These are phyloP conservation scores for Apis dorsata DNA, from an alignment of 1,140 invertebrate genomes.

Conservation along the genomic window DNA sequence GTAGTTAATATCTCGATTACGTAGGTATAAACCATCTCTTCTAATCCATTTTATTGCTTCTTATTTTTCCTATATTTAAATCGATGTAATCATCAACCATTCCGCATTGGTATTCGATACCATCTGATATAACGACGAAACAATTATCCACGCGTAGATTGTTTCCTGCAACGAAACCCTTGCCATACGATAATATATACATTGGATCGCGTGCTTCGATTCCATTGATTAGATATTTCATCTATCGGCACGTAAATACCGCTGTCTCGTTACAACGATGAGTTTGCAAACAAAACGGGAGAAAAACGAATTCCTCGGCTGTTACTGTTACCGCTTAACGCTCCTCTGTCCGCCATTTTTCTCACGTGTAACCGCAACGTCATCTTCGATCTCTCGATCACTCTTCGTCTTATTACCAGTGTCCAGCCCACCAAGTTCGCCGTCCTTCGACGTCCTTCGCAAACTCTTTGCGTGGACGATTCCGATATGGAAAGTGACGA, in stretches of 20 bases:
- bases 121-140: neutral
- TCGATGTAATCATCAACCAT: neutral
- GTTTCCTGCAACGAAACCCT: constrained; percentile 7
- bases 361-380: constrained; percentile 32
- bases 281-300: constrained; percentile 19
- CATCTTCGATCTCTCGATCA: constrained; percentile 51
- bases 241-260: constrained; percentile 24
- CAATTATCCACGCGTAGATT: neutral
- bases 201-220: constrained; percentile 16
- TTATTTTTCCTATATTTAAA: neutral
- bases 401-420: constrained; percentile 37
- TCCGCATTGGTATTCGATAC: too few relatives aligned
- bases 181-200: constrained; percentile 3
- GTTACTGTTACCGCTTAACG: constrained; percentile 49
- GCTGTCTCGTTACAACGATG: constrained; percentile 54
- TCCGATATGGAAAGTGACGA: constrained; percentile 47
- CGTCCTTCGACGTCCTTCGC: constrained; percentile 4
- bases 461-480: constrained; percentile 18
- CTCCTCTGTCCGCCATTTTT: constrained; percentile 37
- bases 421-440: constrained; percentile 25
- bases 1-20: too few relatives aligned
- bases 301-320: neutral
- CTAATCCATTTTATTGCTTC: neutral
- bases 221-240: constrained; percentile 26
- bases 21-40: too few relatives aligned